Evolutionary conservation across 1,140 invertebrate species (phyloP).

Genomic region (Cyclargus thomasi): DNA sequence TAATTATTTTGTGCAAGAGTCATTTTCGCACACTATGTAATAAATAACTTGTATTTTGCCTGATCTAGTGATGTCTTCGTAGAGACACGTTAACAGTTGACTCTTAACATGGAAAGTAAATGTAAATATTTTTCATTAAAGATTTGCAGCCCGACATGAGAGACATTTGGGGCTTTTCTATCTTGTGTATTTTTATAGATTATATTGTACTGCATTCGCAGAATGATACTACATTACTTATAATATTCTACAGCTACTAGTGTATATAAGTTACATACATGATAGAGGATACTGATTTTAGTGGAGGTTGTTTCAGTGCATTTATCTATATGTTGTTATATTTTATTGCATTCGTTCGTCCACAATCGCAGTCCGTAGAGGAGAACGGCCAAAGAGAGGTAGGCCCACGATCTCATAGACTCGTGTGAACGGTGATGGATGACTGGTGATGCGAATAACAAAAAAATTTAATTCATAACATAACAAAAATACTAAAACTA

Average conservation of each 20-base stretch:
- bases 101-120: constrained; percentile 62
- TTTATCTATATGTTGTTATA: constrained; percentile 73
- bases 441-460: constrained; percentile 36
- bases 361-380: constrained; percentile 74
- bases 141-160: constrained; percentile 59
- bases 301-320: constrained; percentile 67
- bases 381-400: constrained; percentile 72
- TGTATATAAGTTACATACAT: constrained; percentile 57
- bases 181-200: constrained; percentile 55
- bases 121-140: constrained; percentile 70
- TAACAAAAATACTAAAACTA: constrained; percentile 20
- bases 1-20: constrained; percentile 70
- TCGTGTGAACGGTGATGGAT: constrained; percentile 42
- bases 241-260: constrained; percentile 56
- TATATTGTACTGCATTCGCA: constrained; percentile 55
- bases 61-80: constrained; percentile 72
- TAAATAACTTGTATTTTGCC: constrained; percentile 60
- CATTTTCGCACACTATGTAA: constrained; percentile 67
- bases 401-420: constrained; percentile 59
- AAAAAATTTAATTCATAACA: constrained; percentile 19
- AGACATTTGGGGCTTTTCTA: constrained; percentile 66
- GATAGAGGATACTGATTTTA: constrained; percentile 57
- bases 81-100: constrained; percentile 67
- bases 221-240: constrained; percentile 55
- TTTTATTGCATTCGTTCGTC: constrained; percentile 75